Evolutionary conservation across 2,113 vertebrate genomes (phyloP), one percentile per base, ranked within the genome.

Genomic region (Rostratula benghalensis): DNA sequence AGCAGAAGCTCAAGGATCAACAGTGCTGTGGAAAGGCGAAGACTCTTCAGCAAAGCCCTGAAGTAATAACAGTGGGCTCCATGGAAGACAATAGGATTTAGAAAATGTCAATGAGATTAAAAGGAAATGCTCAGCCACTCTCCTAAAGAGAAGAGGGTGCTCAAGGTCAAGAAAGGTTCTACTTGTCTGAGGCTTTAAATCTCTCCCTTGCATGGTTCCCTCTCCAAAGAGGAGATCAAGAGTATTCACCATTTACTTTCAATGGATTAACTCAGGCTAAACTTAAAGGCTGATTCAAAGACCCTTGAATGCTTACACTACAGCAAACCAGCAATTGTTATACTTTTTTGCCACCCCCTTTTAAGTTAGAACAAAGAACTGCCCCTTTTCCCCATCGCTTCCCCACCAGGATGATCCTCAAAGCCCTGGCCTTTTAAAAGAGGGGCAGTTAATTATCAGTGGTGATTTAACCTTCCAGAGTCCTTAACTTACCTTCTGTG

Each of bases 91-190:
- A 61, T 11, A 78, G 65, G 89, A 87, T 93, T 92, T 92, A 76
- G 73, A 94, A 96, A 92, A 91, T 56, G 51, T 60, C 15, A 21
- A 6, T 0, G 10, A 71, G 76, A 92, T 91, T 81, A 88, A 87
- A 83, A 86, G 35, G 19, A 88, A 80, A 88, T 64, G 41, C 33
- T 80, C 31, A 74, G 21, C 11, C 54, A 54, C 45, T 80, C 67
- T 77, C 37, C 41, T 80, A 39, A 91, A 87, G 59, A 77, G 45
- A 93, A 83, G 56, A 51, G 7, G 4, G 10, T 69, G 37, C 33
- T 94, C 37, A 88, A 74, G 85, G 85, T 93, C 85, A 91, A 94
- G 63, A 54, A 86, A 80, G 22, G 15, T 67, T 93, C 89, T 95
- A n/a, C 50, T 70, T 2, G 0, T 70, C n/a, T 69, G 41, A 90